These are phyloP conservation scores for Battus philenor DNA, from an alignment of 1,140 invertebrate species.

Conservation along the genomic window DNA sequence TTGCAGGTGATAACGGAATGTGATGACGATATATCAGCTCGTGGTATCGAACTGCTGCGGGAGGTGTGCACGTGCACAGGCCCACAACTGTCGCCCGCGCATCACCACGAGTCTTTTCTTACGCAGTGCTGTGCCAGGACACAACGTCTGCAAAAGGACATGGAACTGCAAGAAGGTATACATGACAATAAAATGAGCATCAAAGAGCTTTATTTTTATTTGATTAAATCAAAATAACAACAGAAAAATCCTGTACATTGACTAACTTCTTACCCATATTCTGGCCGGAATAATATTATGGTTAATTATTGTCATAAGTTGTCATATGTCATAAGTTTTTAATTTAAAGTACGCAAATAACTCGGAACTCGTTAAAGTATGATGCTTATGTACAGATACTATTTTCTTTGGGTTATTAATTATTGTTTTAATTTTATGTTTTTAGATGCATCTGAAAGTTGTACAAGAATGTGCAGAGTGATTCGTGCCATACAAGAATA, in stretches of 20 bases:
- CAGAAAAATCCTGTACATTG: no score
- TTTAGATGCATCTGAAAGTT: conserved; percentile 66
- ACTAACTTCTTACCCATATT: no score
- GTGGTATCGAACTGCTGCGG: conserved; percentile 93
- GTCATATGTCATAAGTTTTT: no score
- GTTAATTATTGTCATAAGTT: no score
- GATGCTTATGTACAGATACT: no score
- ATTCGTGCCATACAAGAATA: conserved; percentile 97
- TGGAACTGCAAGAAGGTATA: conserved; percentile 34
- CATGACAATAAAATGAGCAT: no score
- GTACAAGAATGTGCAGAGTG: conserved; percentile 90
- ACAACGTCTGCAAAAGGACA: conserved; percentile 78
- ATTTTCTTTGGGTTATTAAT: no score
- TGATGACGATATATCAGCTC: conserved; percentile 92
- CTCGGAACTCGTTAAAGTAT: no score
- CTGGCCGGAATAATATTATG: no score
- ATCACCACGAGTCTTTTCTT: conserved; percentile 95
- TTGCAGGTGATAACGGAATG: conserved; percentile 89
- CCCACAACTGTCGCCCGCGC: conserved; percentile 86
- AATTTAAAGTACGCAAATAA: no score
- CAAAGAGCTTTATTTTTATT: no score
- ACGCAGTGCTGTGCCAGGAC: conserved; percentile 92
- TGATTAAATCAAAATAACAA: no score
- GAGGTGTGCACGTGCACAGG: conserved; percentile 97
- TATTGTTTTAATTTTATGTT: background rate